A percentile compares a stretch with the other conserved stretches of the same genome.
phyloP scores from a whole-genome alignment of 2,888 invertebrate species.

The Lasioglossum pauxillum region DNA sequence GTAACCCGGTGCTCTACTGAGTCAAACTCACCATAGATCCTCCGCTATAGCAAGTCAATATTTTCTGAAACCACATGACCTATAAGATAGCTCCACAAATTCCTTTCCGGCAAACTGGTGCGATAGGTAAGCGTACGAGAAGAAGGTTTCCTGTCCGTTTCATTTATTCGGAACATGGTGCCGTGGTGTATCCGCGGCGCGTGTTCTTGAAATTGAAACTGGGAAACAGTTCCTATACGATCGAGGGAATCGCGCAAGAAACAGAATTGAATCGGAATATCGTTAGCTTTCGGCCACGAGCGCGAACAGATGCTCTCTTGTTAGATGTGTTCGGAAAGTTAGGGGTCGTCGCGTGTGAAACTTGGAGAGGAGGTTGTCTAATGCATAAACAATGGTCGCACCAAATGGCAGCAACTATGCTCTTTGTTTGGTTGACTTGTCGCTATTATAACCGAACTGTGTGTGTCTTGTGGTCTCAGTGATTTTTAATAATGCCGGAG shows the following conservation, averaged over 20 bases:
- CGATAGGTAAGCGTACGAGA: no score
- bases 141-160: neutral
- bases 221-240: neutral
- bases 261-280: neutral
- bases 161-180: neutral
- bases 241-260: neutral
- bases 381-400: neutral
- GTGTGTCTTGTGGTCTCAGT: no score
- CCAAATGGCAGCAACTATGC: neutral
- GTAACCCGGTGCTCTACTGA: neutral
- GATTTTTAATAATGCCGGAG: no score
- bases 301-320: neutral
- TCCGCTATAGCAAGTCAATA: conserved; percentile 34
- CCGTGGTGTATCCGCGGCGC: neutral
- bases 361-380: neutral
- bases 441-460: neutral
- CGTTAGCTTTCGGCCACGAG: neutral
- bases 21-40: conserved; percentile 38
- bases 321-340: neutral
- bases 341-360: neutral
- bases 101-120: neutral
- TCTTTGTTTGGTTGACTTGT: neutral
- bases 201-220: neutral
- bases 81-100: neutral
- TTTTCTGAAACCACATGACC: conserved; percentile 20